Conservation (phyloP, 1,140 invertebrate genomes). For the Sinonovacula constricta region DNA sequence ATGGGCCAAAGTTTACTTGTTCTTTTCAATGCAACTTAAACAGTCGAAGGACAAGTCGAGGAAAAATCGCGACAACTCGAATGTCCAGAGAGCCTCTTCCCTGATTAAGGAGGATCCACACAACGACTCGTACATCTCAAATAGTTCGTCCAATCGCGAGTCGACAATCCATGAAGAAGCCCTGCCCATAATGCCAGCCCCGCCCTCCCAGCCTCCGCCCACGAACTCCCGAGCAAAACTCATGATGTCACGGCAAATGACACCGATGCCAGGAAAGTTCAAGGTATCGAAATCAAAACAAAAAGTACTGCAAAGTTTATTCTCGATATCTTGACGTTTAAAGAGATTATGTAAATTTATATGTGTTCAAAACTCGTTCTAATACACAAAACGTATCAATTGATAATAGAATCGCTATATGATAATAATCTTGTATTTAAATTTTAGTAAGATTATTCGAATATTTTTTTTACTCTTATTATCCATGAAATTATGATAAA, state of each 20-base stretch:
- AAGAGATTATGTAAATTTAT: too few relatives aligned
- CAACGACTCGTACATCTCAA: slow-evolving; percentile 26
- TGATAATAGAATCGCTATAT: too few relatives aligned
- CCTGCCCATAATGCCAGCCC: slow-evolving; percentile 23
- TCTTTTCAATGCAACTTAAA: too few relatives aligned
- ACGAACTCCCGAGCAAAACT: slow-evolving; percentile 19
- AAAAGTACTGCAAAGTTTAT: too few relatives aligned
- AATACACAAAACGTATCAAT: too few relatives aligned
- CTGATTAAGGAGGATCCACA: slow-evolving; percentile 30
- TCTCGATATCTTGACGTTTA: too few relatives aligned
- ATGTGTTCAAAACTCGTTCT: too few relatives aligned
- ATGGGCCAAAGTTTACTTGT: too few relatives aligned
- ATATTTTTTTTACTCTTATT: too few relatives aligned
- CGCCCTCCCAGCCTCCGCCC: slow-evolving; percentile 40
- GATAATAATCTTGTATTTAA: too few relatives aligned
- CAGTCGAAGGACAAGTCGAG: slow-evolving; percentile 20
- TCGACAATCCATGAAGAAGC: slow-evolving; percentile 18
- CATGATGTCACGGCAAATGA: slow-evolving; percentile 37
- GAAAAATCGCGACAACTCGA: slow-evolving; percentile 41
- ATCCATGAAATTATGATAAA: too few relatives aligned
- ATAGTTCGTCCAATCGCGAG: slow-evolving; percentile 33
- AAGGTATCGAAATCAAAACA: slow-evolving; percentile 23
- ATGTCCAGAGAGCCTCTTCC: slow-evolving; percentile 23
- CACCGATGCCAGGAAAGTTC: slow-evolving; percentile 36
- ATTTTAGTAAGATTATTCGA: too few relatives aligned